Percentiles rank a stretch among this genome's conserved stretches.
Conservation (phyloP, 2,113 vertebrate genomes). For the Eidolon helvum region DNA sequence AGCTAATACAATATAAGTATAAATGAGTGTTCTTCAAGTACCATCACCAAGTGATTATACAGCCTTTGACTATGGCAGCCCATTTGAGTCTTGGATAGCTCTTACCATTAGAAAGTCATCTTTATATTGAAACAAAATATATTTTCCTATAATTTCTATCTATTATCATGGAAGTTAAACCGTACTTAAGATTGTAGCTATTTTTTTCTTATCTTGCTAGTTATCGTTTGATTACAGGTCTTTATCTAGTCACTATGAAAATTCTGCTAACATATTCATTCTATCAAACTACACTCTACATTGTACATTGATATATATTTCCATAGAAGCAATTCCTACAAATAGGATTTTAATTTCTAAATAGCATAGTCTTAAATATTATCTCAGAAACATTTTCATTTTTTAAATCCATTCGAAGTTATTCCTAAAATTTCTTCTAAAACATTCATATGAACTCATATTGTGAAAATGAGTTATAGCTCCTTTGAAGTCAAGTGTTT, state of each 20-base stretch:
- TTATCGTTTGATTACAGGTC: constrained; percentile 48
- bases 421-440: constrained; percentile 36
- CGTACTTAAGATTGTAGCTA: background rate
- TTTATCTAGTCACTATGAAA: constrained; percentile 34
- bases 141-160: background rate
- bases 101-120: background rate
- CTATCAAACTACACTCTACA: background rate
- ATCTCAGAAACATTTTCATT: background rate
- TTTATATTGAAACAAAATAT: constrained; percentile 15
- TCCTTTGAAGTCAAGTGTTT: constrained; percentile 22
- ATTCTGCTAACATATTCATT: constrained; percentile 7
- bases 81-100: background rate
- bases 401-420: background rate
- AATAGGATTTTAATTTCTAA: constrained; percentile 44
- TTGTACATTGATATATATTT: background rate
- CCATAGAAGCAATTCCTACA: background rate
- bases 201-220: constrained; percentile 33
- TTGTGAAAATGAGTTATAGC: constrained; percentile 42
- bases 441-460: background rate
- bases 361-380: background rate
- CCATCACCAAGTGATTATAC: background rate
- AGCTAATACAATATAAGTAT: background rate
- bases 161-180: background rate
- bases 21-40: background rate
- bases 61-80: background rate